A percentile compares a stretch with the other conserved stretches of the same genome.
Evolutionary conservation across 2,797 vertebrate genomes (phyloP).

Genomic region (Holocentrus rufus): DNA sequence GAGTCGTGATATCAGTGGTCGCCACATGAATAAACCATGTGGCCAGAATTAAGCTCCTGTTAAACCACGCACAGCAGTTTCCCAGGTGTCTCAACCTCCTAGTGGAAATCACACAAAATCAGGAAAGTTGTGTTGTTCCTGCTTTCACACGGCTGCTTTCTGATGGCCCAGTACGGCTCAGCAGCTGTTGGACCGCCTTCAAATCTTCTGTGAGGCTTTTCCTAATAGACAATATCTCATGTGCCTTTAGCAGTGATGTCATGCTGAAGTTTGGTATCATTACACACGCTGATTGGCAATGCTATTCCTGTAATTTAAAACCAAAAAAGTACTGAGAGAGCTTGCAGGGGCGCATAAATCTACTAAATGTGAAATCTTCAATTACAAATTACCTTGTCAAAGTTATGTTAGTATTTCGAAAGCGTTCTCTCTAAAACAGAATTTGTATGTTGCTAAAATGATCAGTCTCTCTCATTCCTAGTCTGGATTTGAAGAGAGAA

Average conservation of each 20-base stretch:
- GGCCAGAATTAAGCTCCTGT: conserved; percentile 82
- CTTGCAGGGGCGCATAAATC: conserved; percentile 10
- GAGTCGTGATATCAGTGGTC: conserved; percentile 81
- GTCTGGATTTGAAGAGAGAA: too few species aligned
- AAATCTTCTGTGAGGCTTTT: conserved; percentile 33
- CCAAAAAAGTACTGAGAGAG: too few species aligned
- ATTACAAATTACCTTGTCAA: too few species aligned
- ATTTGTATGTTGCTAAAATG: neutral
- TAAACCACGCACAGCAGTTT: conserved; percentile 80
- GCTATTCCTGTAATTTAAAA: neutral
- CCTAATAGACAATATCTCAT: conserved; percentile 5
- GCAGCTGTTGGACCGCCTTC: conserved; percentile 14
- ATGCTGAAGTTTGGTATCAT: neutral
- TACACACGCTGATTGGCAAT: neutral
- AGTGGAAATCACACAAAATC: conserved; percentile 56
- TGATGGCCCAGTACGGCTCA: conserved; percentile 19
- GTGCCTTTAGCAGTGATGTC: neutral
- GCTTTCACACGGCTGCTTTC: conserved; percentile 40
- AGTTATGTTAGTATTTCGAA: neutral
- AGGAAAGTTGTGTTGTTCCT: conserved; percentile 55
- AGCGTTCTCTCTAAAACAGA: neutral
- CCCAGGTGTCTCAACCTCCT: conserved; percentile 71
- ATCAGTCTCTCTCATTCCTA: too few species aligned
- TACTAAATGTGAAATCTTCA: neutral
- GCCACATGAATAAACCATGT: conserved; percentile 86